These are phyloP conservation scores for Platycercus adscitus DNA, from an alignment of 2,113 vertebrate species.

Conservation along the genomic window DNA sequence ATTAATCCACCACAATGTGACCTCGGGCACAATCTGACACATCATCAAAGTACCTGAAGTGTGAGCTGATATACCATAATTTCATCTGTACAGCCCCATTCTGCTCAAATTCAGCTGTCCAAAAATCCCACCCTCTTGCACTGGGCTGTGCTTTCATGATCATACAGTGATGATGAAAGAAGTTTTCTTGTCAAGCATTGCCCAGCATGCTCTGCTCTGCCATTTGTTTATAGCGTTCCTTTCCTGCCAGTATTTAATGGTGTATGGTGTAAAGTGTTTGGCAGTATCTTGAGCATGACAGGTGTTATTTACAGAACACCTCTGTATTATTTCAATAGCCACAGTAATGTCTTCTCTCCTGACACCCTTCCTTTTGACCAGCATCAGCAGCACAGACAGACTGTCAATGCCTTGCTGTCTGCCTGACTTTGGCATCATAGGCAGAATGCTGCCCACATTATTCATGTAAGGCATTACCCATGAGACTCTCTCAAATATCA, in stretches of 20 bases:
- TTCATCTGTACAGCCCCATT: neutral
- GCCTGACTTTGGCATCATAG: rapidly evolving
- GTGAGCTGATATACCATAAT: rapidly evolving
- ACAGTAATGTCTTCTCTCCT: rapidly evolving
- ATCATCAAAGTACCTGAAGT: neutral
- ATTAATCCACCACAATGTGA: neutral
- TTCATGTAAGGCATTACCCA: rapidly evolving
- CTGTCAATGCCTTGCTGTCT: neutral
- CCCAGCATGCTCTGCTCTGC: neutral
- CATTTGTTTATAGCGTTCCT: rapidly evolving
- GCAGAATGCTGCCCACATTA: rapidly evolving
- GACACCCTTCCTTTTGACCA: neutral
- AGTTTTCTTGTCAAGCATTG: neutral
- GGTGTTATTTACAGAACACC: neutral
- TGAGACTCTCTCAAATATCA: neutral
- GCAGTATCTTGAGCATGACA: rapidly evolving
- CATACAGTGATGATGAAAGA: neutral
- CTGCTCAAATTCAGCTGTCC: neutral
- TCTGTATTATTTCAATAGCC: neutral
- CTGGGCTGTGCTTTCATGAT: neutral
- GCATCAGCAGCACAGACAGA: neutral
- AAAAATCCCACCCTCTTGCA: neutral
- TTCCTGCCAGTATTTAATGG: neutral
- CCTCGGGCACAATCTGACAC: neutral
- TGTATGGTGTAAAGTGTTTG: rapidly evolving